These are phyloP conservation scores for Deilephila elpenor DNA, from an alignment of 2,888 invertebrate species.

Conservation along the genomic window DNA sequence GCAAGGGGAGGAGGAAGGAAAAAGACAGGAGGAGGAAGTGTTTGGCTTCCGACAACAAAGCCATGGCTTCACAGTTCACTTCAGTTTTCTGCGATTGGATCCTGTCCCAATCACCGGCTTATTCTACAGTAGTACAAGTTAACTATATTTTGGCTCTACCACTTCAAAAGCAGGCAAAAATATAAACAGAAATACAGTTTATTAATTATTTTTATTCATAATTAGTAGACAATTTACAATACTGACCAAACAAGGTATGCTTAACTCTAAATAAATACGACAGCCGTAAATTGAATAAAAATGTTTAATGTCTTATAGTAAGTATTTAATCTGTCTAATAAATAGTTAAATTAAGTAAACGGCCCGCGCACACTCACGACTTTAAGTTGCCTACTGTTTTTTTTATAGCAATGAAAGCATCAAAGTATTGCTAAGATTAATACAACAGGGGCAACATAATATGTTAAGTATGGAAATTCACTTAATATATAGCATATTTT, in stretches of 20 bases:
- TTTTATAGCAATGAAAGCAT: background rate
- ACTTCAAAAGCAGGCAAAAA: too few species aligned
- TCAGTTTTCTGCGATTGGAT: too few species aligned
- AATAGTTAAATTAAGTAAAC: background rate
- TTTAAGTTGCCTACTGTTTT: background rate
- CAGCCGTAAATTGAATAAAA: background rate
- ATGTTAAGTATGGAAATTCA: too few species aligned
- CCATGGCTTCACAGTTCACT: too few species aligned
- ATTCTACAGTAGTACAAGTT: too few species aligned
- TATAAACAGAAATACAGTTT: background rate
- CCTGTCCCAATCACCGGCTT: too few species aligned
- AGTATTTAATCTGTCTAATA: background rate
- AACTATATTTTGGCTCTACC: too few species aligned
- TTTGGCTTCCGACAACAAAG: too few species aligned
- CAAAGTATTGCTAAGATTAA: background rate
- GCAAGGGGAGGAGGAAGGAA: too few species aligned
- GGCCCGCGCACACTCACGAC: background rate
- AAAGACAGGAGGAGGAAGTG: too few species aligned
- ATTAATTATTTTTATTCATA: slow-evolving; percentile 30
- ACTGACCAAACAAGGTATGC: slow-evolving; percentile 12
- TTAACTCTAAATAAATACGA: slow-evolving; percentile 16
- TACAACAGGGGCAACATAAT: background rate
- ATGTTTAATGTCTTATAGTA: background rate
- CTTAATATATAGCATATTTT: too few species aligned
- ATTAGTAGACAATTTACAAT: slow-evolving; percentile 45